Percentiles rank a stretch among this genome's conserved stretches.
Conservation (phyloP, 2,888 invertebrate species). For the Metalampra italica region DNA sequence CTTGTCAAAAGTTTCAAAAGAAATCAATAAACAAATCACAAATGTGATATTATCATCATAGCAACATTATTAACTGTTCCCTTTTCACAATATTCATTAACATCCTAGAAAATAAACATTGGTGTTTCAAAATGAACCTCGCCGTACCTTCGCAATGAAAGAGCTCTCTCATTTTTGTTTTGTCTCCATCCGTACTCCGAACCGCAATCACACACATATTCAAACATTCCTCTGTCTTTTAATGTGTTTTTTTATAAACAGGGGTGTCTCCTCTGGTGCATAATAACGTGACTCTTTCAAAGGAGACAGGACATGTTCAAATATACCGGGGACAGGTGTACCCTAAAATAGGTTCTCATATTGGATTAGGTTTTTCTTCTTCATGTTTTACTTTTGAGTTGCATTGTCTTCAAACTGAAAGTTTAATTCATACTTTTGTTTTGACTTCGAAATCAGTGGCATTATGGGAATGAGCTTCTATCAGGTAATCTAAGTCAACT, state of each 20-base stretch:
- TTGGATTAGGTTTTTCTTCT: too few relatives aligned
- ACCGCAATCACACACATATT: slow-evolving; percentile 75
- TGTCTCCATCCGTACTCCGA: neutral
- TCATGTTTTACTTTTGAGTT: neutral
- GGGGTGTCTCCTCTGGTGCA: slow-evolving; percentile 29
- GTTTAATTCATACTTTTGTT: too few relatives aligned
- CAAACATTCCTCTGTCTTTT: slow-evolving; percentile 57
- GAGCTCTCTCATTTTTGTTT: neutral
- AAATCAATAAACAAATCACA: too few relatives aligned
- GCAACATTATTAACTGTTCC: neutral
- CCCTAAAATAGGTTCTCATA: too few relatives aligned
- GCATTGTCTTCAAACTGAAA: neutral
- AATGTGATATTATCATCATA: too few relatives aligned
- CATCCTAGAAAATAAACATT: neutral
- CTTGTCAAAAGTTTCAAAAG: too few relatives aligned
- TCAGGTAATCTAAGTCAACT: too few relatives aligned
- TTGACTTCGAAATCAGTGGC: too few relatives aligned
- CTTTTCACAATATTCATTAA: neutral
- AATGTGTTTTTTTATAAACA: slow-evolving; percentile 58
- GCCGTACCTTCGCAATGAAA: neutral
- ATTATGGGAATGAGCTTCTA: too few relatives aligned
- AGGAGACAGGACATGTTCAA: neutral
- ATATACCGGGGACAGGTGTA: neutral
- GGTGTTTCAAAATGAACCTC: neutral
- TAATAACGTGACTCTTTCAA: slow-evolving; percentile 45